A percentile compares a stretch with the other conserved stretches of the same genome.
Conservation (phyloP, 1,140 invertebrate genomes). For the Nephotettix cincticeps region DNA sequence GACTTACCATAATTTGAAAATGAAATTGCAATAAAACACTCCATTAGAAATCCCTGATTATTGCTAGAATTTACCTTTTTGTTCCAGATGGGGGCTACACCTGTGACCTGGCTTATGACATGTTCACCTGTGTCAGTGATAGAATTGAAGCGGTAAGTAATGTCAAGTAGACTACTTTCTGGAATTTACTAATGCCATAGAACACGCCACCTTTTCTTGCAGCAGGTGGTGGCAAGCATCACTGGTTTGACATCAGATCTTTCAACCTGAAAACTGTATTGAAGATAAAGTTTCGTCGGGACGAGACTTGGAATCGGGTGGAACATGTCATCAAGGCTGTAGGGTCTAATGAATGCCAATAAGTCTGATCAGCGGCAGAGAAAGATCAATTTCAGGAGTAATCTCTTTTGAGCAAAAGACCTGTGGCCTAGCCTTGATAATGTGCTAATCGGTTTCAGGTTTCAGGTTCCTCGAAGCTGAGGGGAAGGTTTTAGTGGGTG, state of each 20-base stretch:
- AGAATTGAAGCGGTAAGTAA: conserved; percentile 53
- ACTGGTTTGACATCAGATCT: no score
- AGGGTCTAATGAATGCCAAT: background rate
- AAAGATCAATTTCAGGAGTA: no score
- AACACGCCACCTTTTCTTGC: no score
- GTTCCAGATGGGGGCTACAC: conserved; percentile 61
- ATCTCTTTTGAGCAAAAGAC: no score
- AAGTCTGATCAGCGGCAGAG: no score
- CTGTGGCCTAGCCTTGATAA: no score
- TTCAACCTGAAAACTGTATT: background rate
- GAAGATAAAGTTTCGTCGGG: background rate
- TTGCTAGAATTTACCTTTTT: conserved; percentile 32
- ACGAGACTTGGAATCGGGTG: background rate
- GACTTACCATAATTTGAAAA: background rate
- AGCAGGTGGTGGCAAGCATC: no score
- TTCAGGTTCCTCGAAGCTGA: no score
- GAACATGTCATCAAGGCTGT: background rate
- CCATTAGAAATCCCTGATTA: no score
- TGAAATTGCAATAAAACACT: background rate
- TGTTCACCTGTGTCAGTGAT: conserved; percentile 72
- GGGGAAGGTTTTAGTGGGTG: no score
- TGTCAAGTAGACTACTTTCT: background rate
- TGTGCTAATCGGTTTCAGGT: no score
- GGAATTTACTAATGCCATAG: background rate
- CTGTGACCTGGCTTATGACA: conserved; percentile 69